phyloP scores from a whole-genome alignment of 2,888 invertebrate species.

The Icerya purchasi region DNA sequence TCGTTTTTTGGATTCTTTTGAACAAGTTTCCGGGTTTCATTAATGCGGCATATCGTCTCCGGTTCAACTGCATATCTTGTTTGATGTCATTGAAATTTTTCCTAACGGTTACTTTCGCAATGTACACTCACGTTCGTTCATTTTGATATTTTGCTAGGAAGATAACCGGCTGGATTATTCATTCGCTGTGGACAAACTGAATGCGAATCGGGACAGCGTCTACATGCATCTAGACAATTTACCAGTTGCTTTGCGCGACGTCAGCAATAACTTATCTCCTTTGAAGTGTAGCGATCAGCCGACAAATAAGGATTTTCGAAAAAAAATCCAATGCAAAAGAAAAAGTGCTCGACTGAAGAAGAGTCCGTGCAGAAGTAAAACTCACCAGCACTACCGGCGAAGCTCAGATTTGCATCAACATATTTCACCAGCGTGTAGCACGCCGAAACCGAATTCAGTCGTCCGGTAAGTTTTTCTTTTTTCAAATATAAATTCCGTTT shows the following conservation, averaged over 20 bases:
- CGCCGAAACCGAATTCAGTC: neutral
- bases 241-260: constrained; percentile 20
- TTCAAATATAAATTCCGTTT: no score
- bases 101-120: no score
- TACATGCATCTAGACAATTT: constrained; percentile 21
- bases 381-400: neutral
- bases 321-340: neutral
- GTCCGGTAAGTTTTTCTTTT: no score
- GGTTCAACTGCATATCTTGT: no score
- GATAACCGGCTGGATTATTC: no score
- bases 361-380: constrained; percentile 13
- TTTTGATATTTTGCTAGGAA: no score
- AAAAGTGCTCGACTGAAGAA: constrained; percentile 11
- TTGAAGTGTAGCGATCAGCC: constrained; percentile 10
- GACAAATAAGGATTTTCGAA: neutral
- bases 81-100: no score
- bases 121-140: no score
- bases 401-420: neutral
- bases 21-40: no score
- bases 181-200: no score
- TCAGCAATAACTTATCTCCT: constrained; percentile 20
- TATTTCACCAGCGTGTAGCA: neutral
- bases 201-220: constrained; percentile 18
- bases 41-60: no score
- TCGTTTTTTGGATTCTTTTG: no score